Evolutionary conservation across 2,888 invertebrate species (phyloP).

Genomic region (Periphyllus acericola): DNA sequence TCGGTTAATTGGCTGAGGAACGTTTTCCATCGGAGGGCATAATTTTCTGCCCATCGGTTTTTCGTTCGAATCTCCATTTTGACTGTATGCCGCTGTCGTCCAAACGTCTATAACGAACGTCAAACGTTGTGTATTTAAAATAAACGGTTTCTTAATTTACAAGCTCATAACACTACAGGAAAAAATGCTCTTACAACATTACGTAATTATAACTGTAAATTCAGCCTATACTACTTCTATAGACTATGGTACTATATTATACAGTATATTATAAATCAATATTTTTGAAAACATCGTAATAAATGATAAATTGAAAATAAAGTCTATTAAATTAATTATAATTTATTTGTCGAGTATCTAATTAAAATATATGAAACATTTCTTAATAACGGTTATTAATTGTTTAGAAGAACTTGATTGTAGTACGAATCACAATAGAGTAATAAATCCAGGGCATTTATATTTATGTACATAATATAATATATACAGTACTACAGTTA

Average conservation of each 20-base stretch:
- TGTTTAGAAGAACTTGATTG: neutral
- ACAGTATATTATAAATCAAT: neutral
- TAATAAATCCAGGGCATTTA: no score
- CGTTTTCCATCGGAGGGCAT: conserved; percentile 65
- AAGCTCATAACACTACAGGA: neutral
- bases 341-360: neutral
- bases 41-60: conserved; percentile 62
- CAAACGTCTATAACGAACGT: conserved; percentile 18
- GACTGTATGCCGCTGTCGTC: neutral
- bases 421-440: neutral
- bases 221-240: no score
- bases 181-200: no score
- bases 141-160: neutral
- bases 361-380: neutral
- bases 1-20: conserved; percentile 65
- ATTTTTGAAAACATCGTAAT: neutral
- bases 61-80: conserved; percentile 62
- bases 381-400: neutral
- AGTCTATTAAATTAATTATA: neutral
- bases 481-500: no score
- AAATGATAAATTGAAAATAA: neutral
- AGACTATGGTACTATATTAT: no score
- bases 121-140: neutral
- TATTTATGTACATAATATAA: no score
- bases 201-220: no score